These are phyloP conservation scores for Suricata suricatta DNA, from an alignment of 2,113 vertebrate genomes.

Conservation along the genomic window DNA sequence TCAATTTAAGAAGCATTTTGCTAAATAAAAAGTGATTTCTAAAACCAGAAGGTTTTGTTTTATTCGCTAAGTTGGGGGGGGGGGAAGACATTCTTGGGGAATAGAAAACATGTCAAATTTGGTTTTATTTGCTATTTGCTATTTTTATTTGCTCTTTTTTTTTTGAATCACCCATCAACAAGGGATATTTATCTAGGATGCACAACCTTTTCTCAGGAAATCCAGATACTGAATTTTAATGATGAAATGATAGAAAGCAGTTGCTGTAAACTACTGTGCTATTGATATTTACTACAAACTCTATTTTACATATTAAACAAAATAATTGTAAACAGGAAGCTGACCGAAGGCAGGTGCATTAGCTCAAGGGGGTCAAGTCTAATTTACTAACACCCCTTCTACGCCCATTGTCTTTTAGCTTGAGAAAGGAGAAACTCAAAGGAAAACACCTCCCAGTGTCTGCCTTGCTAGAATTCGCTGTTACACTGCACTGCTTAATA, in stretches of 20 bases:
- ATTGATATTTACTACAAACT: constrained; percentile 36
- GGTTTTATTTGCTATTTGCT: too few species aligned
- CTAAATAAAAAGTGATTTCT: constrained; percentile 27
- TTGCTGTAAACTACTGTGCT: background rate
- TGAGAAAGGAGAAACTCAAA: constrained; percentile 39
- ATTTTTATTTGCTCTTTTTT: background rate
- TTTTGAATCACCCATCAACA: constrained; percentile 42
- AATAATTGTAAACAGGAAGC: constrained; percentile 9
- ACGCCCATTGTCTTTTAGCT: background rate
- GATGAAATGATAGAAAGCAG: constrained; percentile 13
- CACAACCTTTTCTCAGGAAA: constrained; percentile 20
- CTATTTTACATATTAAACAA: constrained; percentile 47
- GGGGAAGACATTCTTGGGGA: background rate
- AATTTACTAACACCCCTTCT: constrained; percentile 21
- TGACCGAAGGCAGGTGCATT: background rate
- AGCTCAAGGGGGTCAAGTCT: background rate
- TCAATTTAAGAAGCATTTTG: constrained; percentile 21
- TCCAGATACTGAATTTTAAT: constrained; percentile 26
- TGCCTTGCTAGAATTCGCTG: constrained; percentile 35
- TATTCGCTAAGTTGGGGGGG: background rate
- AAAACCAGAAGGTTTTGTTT: background rate
- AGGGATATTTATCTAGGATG: background rate
- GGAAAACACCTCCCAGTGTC: background rate
- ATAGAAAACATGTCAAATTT: constrained; percentile 23
- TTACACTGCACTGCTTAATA: background rate